Conservation (phyloP, 1,140 invertebrate species). For the Scaptomyza montana region DNA sequence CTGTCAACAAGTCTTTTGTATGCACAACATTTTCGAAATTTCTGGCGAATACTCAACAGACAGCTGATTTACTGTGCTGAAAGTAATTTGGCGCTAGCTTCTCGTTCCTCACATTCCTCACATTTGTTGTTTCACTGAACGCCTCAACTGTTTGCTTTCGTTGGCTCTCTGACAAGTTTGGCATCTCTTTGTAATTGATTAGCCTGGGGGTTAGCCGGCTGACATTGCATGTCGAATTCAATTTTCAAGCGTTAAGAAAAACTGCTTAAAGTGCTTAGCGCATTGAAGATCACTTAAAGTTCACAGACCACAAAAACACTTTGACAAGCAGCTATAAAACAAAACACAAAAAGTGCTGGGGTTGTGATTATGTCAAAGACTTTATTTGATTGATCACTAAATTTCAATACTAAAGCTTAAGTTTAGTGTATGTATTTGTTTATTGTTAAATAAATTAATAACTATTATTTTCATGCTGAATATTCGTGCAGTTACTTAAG, state of each 20-base stretch:
- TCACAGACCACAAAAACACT: slow-evolving; percentile 1
- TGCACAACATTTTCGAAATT: slow-evolving; percentile 69
- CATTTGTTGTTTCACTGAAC: slow-evolving; percentile 25
- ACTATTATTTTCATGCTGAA: no score
- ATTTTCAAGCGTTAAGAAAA: slow-evolving; percentile 37
- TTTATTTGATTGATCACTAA: slow-evolving; percentile 53
- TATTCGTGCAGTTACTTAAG: no score
- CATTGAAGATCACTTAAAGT: slow-evolving; percentile 36
- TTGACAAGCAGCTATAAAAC: slow-evolving; percentile 10
- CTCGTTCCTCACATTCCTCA: slow-evolving; percentile 41
- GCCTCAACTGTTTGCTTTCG: slow-evolving; percentile 39
- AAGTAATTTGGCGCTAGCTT: slow-evolving; percentile 78
- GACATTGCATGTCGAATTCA: slow-evolving; percentile 74
- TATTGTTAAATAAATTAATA: no score
- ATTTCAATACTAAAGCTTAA: not conserved
- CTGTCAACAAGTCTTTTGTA: slow-evolving; percentile 79
- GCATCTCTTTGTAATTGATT: slow-evolving; percentile 81
- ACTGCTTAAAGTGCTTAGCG: not conserved
- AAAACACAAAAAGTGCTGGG: not conserved
- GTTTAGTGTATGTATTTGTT: no score
- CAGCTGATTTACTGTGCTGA: slow-evolving; percentile 77
- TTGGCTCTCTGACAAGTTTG: slow-evolving; percentile 68
- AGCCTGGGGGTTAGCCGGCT: slow-evolving; percentile 67
- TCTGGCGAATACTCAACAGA: slow-evolving; percentile 60
- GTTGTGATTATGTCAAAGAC: slow-evolving; percentile 30